Base-by-base conservation (phyloP, 64 coral and sea anemone genomes). In the Astreopora myriophthalma region DNA sequence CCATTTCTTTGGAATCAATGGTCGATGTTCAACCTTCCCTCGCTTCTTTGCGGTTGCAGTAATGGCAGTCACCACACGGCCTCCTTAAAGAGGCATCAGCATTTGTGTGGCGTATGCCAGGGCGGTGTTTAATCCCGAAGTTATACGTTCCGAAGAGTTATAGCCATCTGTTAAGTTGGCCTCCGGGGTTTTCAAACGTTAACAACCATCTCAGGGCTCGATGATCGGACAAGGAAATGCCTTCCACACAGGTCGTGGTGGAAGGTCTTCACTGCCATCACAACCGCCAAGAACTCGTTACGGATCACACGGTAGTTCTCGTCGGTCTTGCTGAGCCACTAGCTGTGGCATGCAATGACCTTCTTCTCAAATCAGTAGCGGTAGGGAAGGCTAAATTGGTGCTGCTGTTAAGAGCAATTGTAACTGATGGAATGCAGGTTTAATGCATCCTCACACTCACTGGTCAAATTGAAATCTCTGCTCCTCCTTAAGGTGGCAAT, bases 131-230 rank as follows among this genome's bases (percentile, higher is more conserved):
- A 17, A 80, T 80, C 1, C 17, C 1, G 0, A 79, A 24, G 7
- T 90, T 31, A 24, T 80, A 80, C 28, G 58, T 48, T 0, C 63
- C 35, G n/a, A 90, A 36, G 26, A 20, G 40, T 36, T 90, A 34
- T 2, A 90, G 34, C 88, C 74, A 90, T 31, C 74, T 79, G 28
- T 61, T 61, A 1, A 90, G 57, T 48, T 90, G 88, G 8, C n/a
- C n/a, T n/a, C n/a, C n/a, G n/a, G n/a, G n/a, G n/a, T n/a, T n/a
- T n/a, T n/a, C n/a, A n/a, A n/a, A n/a, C n/a, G n/a, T n/a, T n/a
- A n/a, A n/a, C n/a, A n/a, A n/a, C n/a, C n/a, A n/a, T n/a, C n/a
- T n/a, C n/a, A n/a, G n/a, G n/a, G n/a, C n/a, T n/a, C n/a, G n/a
- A n/a, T 60, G n/a, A n/a, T 75, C 5, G 22, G 6, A 89, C 33